Percentiles rank a stretch among this genome's conserved stretches.
Conservation (phyloP, 1,140 invertebrate genomes). For the Macrostomum lignano region DNA sequence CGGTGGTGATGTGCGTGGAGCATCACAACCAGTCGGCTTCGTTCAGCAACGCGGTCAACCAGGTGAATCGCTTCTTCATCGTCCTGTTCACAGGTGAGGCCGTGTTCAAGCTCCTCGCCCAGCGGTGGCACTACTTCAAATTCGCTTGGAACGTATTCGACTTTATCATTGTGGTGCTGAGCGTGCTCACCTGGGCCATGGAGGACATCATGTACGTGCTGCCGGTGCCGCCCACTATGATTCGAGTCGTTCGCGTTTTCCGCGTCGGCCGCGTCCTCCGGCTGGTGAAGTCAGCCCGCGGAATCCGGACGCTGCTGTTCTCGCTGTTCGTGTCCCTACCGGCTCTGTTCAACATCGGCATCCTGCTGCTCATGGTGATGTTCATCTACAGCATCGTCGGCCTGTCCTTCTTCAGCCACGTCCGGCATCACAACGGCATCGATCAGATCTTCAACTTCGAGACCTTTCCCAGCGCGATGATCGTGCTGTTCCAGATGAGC, state of each 20-base stretch:
- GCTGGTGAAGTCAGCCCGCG: slow-evolving; percentile 72
- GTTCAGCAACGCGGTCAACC: slow-evolving; percentile 46
- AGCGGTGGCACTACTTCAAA: slow-evolving; percentile 87
- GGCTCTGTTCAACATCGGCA: slow-evolving; percentile 73
- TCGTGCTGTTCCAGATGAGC: slow-evolving; percentile 65
- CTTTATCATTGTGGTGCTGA: slow-evolving; percentile 89
- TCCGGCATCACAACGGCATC: slow-evolving; percentile 51
- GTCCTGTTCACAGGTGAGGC: slow-evolving; percentile 89
- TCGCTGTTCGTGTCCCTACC: slow-evolving; percentile 84
- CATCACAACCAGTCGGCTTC: slow-evolving; percentile 58
- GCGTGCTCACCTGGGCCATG: slow-evolving; percentile 37
- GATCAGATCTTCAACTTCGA: slow-evolving; percentile 45
- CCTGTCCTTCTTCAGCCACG: slow-evolving; percentile 67
- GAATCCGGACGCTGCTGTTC: slow-evolving; percentile 77
- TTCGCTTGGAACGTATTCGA: slow-evolving; percentile 98
- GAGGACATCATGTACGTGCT: slow-evolving; percentile 28
- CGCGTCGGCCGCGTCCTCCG: slow-evolving; percentile 83
- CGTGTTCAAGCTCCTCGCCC: slow-evolving; percentile 76
- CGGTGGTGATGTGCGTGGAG: slow-evolving; percentile 91
- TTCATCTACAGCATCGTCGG: slow-evolving; percentile 86
- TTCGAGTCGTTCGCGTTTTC: slow-evolving; percentile 79
- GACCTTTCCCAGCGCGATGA: slow-evolving; percentile 70
- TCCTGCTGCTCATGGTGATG: slow-evolving; percentile 59
- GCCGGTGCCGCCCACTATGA: slow-evolving; percentile 62
- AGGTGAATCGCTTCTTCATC: slow-evolving; percentile 84